Evolutionary conservation across 2,888 invertebrate species (phyloP).

Genomic region (Agrilus mali): DNA sequence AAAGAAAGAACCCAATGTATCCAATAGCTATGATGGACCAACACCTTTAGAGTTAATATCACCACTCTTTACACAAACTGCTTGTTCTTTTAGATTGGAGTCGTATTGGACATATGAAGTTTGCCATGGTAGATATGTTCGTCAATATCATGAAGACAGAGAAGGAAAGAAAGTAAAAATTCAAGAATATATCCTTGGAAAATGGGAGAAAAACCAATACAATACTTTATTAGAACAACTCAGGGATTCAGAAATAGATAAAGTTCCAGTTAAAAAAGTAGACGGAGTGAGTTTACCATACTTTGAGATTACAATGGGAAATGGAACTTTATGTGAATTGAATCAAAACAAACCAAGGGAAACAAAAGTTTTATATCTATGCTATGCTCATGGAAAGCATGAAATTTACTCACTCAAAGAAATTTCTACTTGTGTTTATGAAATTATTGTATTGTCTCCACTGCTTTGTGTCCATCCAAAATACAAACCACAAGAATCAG

Average conservation of each 20-base stretch:
- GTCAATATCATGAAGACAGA: constrained; percentile 92
- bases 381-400: constrained; percentile 77
- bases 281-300: constrained; percentile 84
- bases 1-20: constrained; percentile 39
- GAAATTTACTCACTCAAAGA: constrained; percentile 90
- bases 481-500: constrained; percentile 67
- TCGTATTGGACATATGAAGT: constrained; percentile 95
- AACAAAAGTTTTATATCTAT: constrained; percentile 77
- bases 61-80: constrained; percentile 62
- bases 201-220: constrained; percentile 56
- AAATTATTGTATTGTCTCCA: constrained; percentile 78
- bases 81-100: constrained; percentile 77
- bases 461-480: constrained; percentile 80
- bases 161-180: constrained; percentile 71
- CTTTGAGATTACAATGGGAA: constrained; percentile 72
- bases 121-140: constrained; percentile 81
- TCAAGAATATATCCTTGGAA: constrained; percentile 78
- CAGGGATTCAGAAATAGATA: constrained; percentile 38
- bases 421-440: constrained; percentile 88
- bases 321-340: constrained; percentile 86
- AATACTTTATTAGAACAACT: constrained; percentile 41
- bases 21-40: constrained; percentile 56
- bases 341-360: constrained; percentile 65
- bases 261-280: constrained; percentile 54
- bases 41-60: constrained; percentile 66